A percentile compares a stretch with the other conserved stretches of the same genome.
phyloP scores from a whole-genome alignment of 2,113 vertebrate species.

The Agapornis roseicollis region DNA sequence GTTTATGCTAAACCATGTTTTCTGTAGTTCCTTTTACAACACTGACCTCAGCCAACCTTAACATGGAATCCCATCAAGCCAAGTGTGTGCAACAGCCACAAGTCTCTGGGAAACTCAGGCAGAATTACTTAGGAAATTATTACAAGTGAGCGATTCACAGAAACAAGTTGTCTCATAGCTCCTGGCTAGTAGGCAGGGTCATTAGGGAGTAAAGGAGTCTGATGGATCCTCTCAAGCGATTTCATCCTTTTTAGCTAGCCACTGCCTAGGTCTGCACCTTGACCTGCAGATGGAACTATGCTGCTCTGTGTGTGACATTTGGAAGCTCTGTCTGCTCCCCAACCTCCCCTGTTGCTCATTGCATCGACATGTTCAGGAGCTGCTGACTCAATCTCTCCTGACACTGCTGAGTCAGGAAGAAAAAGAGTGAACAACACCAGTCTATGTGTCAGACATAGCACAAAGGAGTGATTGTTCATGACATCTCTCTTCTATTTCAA shows the following conservation, averaged over 20 bases:
- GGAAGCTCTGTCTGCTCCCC: neutral
- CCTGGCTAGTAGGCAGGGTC: neutral
- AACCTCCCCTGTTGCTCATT: neutral
- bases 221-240: neutral
- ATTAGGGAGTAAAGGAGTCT: neutral
- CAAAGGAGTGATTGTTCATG: neutral
- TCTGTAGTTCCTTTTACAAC: neutral
- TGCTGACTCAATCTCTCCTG: slow-evolving; percentile 33
- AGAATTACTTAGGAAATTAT: neutral
- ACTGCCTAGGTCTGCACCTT: neutral
- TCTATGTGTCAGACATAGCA: neutral
- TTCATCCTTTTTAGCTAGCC: neutral
- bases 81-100: neutral
- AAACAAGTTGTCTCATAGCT: neutral
- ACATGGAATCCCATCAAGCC: neutral
- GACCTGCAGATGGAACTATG: neutral
- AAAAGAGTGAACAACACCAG: neutral
- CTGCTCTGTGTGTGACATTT: neutral
- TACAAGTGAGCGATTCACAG: neutral
- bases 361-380: neutral
- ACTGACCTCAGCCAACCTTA: neutral
- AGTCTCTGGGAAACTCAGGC: neutral
- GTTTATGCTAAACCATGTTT: neutral
- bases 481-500: neutral
- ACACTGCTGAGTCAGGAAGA: slow-evolving; percentile 26